A percentile compares a stretch with the other conserved stretches of the same genome.
phyloP scores from a whole-genome alignment of 1,140 invertebrate genomes.

The Zaprionus nigranus region DNA sequence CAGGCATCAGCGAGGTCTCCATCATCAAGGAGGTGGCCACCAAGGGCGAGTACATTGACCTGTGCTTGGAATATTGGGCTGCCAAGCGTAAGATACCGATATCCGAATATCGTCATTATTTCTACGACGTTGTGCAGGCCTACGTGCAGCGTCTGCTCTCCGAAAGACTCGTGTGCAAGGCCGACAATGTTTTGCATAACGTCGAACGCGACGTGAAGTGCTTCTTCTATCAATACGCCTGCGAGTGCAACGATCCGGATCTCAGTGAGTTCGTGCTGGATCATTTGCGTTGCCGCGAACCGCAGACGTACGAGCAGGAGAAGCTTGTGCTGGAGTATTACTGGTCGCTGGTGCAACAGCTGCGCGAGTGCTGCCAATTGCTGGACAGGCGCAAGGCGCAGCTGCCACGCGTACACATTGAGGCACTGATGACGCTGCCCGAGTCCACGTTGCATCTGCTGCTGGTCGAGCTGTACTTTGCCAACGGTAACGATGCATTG shows the following conservation, averaged over 20 bases:
- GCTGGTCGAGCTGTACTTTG: slow-evolving; percentile 72
- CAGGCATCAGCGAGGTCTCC: slow-evolving; percentile 70
- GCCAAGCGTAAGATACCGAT: slow-evolving; percentile 64
- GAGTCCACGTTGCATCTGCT: slow-evolving; percentile 52
- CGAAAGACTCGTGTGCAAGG: slow-evolving; percentile 79
- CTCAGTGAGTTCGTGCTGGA: slow-evolving; percentile 73
- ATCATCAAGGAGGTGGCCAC: slow-evolving; percentile 83
- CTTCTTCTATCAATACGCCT: slow-evolving; percentile 79
- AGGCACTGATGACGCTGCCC: slow-evolving; percentile 65
- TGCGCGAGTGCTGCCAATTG: slow-evolving; percentile 55
- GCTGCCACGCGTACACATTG: slow-evolving; percentile 68
- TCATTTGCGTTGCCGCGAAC: slow-evolving; percentile 64
- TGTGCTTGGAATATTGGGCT: slow-evolving; percentile 77
- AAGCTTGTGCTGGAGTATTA: slow-evolving; percentile 67
- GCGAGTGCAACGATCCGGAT: slow-evolving; percentile 69
- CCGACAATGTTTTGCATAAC: slow-evolving; percentile 76
- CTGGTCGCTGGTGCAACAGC: slow-evolving; percentile 70
- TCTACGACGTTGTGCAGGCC: slow-evolving; percentile 77
- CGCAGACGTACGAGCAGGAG: slow-evolving; percentile 63
- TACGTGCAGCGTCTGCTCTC: slow-evolving; percentile 79
- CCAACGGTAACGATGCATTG: slow-evolving; percentile 59
- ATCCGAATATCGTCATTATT: slow-evolving; percentile 70
- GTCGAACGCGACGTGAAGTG: slow-evolving; percentile 74
- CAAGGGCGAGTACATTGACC: slow-evolving; percentile 79
- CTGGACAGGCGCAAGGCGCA: slow-evolving; percentile 46